Evolutionary conservation across 2,797 vertebrate species (phyloP).

Genomic region (Sebastes hubbsi): DNA sequence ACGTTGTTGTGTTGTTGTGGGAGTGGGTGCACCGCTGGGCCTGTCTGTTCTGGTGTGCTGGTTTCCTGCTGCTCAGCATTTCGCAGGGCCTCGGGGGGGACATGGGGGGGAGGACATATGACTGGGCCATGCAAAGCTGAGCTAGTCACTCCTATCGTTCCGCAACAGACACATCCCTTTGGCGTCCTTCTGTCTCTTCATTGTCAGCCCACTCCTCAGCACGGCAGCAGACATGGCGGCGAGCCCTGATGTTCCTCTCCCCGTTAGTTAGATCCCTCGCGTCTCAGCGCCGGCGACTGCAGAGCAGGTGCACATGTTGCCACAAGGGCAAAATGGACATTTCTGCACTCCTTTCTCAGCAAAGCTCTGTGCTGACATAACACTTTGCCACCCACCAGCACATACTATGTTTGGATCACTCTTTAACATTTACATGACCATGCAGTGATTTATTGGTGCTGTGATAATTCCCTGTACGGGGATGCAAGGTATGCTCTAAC

Average conservation of each 20-base stretch:
- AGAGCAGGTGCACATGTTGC: constrained; percentile 73
- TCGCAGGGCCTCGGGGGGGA: constrained; percentile 63
- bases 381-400: constrained; percentile 68
- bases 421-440: constrained; percentile 71
- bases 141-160: constrained; percentile 62
- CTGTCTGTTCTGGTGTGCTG: constrained; percentile 74
- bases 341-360: constrained; percentile 69
- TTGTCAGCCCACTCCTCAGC: constrained; percentile 36
- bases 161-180: constrained; percentile 61
- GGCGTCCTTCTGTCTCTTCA: constrained; percentile 57
- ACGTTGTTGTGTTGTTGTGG: constrained; percentile 51
- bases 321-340: constrained; percentile 75
- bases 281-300: constrained; percentile 26
- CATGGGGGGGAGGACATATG: constrained; percentile 46
- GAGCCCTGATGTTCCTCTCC: constrained; percentile 34
- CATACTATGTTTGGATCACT: constrained; percentile 66
- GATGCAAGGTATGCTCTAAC: constrained; percentile 21
- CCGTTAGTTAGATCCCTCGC: constrained; percentile 31
- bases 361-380: constrained; percentile 73
- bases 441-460: constrained; percentile 65
- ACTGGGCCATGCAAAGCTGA: constrained; percentile 65
- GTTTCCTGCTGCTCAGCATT: constrained; percentile 80
- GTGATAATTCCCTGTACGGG: constrained; percentile 49
- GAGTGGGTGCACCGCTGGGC: constrained; percentile 62
- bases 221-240: constrained; percentile 33